Evolutionary conservation across 1,140 invertebrate species (phyloP).

Genomic region (Drosophila nigrodunni): DNA sequence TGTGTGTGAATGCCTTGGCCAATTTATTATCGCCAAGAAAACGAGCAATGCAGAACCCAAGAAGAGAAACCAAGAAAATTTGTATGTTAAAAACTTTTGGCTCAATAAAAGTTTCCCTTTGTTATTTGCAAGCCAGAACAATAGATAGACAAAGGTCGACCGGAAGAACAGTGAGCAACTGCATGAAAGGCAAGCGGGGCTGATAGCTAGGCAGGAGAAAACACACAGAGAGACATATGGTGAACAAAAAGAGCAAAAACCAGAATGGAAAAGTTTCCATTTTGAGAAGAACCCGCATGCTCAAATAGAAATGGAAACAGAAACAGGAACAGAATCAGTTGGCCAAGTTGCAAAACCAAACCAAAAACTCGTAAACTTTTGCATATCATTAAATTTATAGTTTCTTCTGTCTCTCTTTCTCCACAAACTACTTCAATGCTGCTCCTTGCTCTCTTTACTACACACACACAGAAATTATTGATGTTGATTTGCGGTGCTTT

Average conservation of each 20-base stretch:
- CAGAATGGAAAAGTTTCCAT: constrained; percentile 51
- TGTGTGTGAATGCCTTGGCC: constrained; percentile 35
- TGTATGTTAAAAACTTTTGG: constrained; percentile 78
- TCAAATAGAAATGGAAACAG: constrained; percentile 32
- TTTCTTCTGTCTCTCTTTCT: constrained; percentile 3
- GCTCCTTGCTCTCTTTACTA: constrained; percentile 40
- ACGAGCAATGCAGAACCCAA: constrained; percentile 28
- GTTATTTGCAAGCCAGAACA: constrained; percentile 71
- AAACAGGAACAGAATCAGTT: constrained; percentile 42
- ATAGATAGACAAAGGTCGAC: constrained; percentile 39
- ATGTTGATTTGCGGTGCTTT: constrained; percentile 77
- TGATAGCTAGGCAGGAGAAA: neutral
- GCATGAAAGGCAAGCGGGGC: neutral
- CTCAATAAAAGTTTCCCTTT: constrained; percentile 81
- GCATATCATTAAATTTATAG: constrained; percentile 79
- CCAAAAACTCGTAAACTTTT: constrained; percentile 74
- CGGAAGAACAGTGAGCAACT: neutral
- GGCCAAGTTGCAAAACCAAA: constrained; percentile 50
- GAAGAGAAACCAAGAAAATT: constrained; percentile 68
- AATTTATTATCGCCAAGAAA: constrained; percentile 78
- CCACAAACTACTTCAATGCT: neutral
- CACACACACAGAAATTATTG: constrained; percentile 59
- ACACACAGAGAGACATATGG: constrained; percentile 51
- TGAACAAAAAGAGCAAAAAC: constrained; percentile 56
- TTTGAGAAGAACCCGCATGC: constrained; percentile 46